A percentile compares a stretch with the other conserved stretches of the same genome.
Evolutionary conservation across 2,888 invertebrate genomes (phyloP).

Genomic region (Meta bourneti): DNA sequence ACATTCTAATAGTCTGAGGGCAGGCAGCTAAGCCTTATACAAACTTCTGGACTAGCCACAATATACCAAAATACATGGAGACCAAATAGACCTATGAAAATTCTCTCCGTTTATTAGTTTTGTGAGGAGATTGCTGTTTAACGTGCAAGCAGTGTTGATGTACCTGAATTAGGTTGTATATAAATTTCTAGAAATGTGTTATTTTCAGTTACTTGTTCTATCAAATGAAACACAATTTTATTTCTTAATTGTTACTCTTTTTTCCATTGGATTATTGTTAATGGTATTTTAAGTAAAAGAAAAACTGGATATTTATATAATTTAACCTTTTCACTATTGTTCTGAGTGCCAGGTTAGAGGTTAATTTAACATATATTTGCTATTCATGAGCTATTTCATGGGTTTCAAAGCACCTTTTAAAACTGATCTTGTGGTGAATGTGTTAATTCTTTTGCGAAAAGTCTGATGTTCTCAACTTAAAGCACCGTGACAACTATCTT

Average conservation of each 20-base stretch:
- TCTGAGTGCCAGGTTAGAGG: neutral
- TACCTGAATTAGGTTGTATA: conserved; percentile 76
- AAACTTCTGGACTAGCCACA: conserved; percentile 17
- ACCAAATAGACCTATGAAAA: conserved; percentile 43
- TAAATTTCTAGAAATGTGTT: conserved; percentile 72
- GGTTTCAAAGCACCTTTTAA: neutral
- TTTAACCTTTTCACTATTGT: neutral
- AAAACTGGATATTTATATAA: neutral
- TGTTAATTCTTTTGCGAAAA: neutral
- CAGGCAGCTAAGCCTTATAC: conserved; percentile 74
- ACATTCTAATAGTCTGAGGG: conserved; percentile 56
- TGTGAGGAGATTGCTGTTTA: conserved; percentile 37
- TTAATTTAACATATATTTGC: neutral
- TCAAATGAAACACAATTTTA: conserved; percentile 49
- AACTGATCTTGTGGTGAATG: neutral
- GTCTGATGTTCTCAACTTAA: neutral
- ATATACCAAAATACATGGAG: conserved; percentile 40
- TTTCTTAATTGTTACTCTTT: conserved; percentile 10
- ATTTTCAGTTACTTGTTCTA: conserved; percentile 51
- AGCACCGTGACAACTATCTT: neutral
- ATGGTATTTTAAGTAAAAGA: neutral
- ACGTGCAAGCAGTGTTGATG: conserved; percentile 54
- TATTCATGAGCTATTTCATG: neutral
- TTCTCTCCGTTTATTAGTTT: conserved; percentile 49
- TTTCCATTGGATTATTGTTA: conserved; percentile 11